A percentile compares a stretch with the other conserved stretches of the same genome.
Conservation (phyloP, 2,797 vertebrate genomes). For the Sebastolobus alascanus region DNA sequence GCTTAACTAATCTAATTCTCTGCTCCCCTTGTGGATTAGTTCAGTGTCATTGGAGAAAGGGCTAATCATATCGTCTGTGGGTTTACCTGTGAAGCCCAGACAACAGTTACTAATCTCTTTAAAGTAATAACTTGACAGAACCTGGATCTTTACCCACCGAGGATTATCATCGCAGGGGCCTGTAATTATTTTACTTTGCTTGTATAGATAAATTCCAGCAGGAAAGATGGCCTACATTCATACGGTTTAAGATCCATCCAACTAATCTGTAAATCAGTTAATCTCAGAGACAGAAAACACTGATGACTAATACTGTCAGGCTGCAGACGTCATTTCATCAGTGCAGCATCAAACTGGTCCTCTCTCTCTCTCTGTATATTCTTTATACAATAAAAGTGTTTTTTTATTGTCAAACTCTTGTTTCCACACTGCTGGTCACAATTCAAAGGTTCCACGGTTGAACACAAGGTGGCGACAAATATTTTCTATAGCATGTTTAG, state of each 20-base stretch:
- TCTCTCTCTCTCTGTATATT: constrained; percentile 4
- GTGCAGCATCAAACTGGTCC: not conserved
- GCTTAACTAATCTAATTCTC: constrained; percentile 45
- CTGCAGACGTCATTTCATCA: not conserved
- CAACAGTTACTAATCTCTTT: constrained; percentile 38
- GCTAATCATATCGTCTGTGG: constrained; percentile 49
- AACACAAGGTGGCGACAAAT: constrained; percentile 66
- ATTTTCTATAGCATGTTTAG: not conserved
- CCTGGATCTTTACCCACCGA: not conserved
- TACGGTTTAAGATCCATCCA: not conserved
- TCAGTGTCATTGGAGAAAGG: constrained; percentile 57
- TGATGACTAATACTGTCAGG: not conserved
- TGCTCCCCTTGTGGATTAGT: constrained; percentile 57
- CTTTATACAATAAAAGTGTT: constrained; percentile 71
- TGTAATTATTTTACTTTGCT: constrained; percentile 16
- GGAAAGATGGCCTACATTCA: constrained; percentile 8
- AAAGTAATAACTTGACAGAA: constrained; percentile 1
- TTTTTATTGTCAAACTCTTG: not conserved
- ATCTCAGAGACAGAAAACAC: no score
- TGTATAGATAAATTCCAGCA: not conserved
- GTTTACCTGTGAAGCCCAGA: constrained; percentile 10
- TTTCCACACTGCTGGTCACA: not conserved
- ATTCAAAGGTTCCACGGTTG: fast-evolving
- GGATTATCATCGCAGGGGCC: not conserved
- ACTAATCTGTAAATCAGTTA: constrained; percentile 49